Base-by-base conservation (phyloP, 2,888 invertebrate species). In the Cylindroiulus punctatus region DNA sequence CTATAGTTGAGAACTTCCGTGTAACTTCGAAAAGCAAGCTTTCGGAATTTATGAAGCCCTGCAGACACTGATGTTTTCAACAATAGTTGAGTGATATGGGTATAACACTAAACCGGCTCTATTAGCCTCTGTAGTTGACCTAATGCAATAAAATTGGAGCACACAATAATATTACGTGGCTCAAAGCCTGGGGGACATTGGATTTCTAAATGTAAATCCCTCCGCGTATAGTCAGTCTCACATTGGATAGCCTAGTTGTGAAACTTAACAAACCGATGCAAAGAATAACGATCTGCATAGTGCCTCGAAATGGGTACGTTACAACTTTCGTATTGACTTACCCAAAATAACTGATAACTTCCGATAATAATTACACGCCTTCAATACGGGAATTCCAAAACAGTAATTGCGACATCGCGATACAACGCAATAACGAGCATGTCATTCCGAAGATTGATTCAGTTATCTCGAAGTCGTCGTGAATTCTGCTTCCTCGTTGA, bases 401-500 rank as follows among this genome's bases (percentile, higher is more conserved):
- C 57, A 65, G 22, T 65, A 22, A 22, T 65, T 65, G 22, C 22
- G 22, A 65, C 57, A 65, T 65, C 26, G 57, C 57, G 57, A 26
- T 65, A 65, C 22, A 65, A 65, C 22, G 22, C 22, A 22, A 65
- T 65, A 65, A 65, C 57, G 10, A 65, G 22, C 22, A 22, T 65
- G 57, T 22, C 57, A 65, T 65, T 65, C 57, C 22, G 57, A 7
- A 22, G 22, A 22, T 22, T 26, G 4, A 65, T 22, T 65, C 57
- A 65, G 26, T 65, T 22, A 65, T 65, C 57, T 65, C 22, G 10
- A 65, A 65, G 57, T 65, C 57, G 57, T 65, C 7, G 57, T 65
- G 8, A 65, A 65, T 65, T 26, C 57, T 65, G 57, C 22, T 65
- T 65, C 57, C 57, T 65, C 57, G 57, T 22, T 65, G 57, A 65